phyloP scores from a whole-genome alignment of 2,113 vertebrate species.

The Spermophilus dauricus region DNA sequence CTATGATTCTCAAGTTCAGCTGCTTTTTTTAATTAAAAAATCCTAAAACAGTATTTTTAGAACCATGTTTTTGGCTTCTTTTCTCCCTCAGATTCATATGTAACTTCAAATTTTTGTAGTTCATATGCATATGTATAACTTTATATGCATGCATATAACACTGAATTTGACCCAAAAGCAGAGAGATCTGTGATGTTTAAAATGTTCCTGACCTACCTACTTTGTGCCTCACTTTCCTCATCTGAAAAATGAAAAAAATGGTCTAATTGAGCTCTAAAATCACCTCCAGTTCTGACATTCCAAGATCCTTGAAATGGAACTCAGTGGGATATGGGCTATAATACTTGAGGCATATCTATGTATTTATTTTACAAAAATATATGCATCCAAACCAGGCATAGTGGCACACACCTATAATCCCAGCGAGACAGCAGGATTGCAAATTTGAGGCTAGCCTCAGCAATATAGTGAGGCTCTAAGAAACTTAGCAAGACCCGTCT shows the following conservation, averaged over 20 bases:
- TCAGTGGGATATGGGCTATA: background rate
- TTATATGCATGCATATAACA: no score
- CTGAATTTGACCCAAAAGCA: background rate
- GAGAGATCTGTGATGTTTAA: background rate
- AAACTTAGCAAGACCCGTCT: no score
- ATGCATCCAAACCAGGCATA: background rate
- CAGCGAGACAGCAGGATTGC: no score
- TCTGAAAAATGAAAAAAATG: constrained; percentile 12
- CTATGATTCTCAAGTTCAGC: constrained; percentile 73
- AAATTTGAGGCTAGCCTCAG: no score
- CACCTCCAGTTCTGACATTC: background rate
- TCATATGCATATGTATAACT: background rate
- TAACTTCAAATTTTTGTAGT: background rate
- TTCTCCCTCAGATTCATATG: background rate
- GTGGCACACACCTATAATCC: no score
- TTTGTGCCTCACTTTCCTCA: background rate
- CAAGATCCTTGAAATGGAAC: background rate
- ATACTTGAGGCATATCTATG: background rate
- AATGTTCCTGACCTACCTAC: background rate
- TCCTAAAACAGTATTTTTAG: background rate
- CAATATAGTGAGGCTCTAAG: no score
- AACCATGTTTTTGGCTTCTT: background rate
- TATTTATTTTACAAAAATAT: background rate
- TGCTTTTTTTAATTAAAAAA: background rate
- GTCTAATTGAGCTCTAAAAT: background rate